These are phyloP conservation scores for Raja brachyura DNA, from an alignment of 2,113 vertebrate species.

Conservation along the genomic window DNA sequence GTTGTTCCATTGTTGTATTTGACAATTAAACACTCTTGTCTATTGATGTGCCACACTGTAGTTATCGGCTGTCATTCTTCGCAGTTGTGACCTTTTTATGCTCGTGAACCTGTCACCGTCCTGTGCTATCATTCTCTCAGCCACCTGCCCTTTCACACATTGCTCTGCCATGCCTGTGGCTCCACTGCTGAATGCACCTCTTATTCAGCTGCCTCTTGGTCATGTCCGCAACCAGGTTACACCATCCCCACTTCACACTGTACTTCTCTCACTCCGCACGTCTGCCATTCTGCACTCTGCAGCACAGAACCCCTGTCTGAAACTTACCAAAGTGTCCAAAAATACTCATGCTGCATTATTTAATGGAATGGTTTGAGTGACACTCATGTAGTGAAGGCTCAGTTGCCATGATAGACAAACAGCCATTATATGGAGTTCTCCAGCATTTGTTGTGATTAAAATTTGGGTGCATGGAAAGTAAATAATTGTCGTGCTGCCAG, in stretches of 20 bases:
- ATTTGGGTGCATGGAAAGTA: slow-evolving; percentile 52
- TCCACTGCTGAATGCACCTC: too few relatives aligned
- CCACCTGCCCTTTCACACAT: neutral
- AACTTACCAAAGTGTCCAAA: neutral
- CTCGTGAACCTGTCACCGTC: too few relatives aligned
- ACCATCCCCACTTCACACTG: too few relatives aligned
- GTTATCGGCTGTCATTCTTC: too few relatives aligned
- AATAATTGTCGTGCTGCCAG: slow-evolving; percentile 53
- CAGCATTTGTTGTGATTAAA: slow-evolving; percentile 49
- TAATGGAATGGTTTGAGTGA: neutral
- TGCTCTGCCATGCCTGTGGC: neutral
- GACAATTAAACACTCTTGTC: too few relatives aligned
- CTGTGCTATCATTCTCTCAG: neutral
- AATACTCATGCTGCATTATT: neutral
- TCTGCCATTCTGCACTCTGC: neutral
- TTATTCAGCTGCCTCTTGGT: neutral
- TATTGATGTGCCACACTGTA: too few relatives aligned
- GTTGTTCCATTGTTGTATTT: too few relatives aligned
- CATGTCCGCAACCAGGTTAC: neutral
- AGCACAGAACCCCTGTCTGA: neutral
- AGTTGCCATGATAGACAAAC: neutral
- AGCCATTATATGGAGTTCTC: slow-evolving; percentile 3
- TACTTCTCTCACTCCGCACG: neutral
- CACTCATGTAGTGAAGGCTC: neutral
- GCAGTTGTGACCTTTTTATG: too few relatives aligned